A percentile compares a stretch with the other conserved stretches of the same genome.
Evolutionary conservation across 2,113 vertebrate species (phyloP).

Genomic region (Psammodynastes pulverulentus): DNA sequence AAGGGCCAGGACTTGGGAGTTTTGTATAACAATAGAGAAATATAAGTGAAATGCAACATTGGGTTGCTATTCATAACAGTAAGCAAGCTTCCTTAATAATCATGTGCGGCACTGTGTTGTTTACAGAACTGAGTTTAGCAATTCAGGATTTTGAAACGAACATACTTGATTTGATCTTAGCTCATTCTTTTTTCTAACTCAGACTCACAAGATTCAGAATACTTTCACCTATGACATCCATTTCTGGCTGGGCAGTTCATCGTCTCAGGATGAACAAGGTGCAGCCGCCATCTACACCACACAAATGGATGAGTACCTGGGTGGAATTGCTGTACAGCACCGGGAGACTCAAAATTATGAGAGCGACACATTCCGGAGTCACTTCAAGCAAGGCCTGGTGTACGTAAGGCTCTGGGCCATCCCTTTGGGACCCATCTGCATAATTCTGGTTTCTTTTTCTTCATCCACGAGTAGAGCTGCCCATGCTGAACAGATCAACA

Average conservation of each 20-base stretch:
- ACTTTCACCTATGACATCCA: slow-evolving; percentile 79
- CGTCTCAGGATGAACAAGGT: slow-evolving; percentile 82
- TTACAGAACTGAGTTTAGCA: background rate
- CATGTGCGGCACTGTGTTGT: background rate
- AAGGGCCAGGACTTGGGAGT: background rate
- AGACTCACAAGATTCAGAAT: slow-evolving; percentile 77
- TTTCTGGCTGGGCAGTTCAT: slow-evolving; percentile 80
- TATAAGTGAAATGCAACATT: background rate
- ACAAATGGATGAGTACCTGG: slow-evolving; percentile 80
- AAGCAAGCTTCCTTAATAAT: background rate
- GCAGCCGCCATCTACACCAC: slow-evolving; percentile 80
- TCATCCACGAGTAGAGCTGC: background rate
- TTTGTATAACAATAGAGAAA: background rate
- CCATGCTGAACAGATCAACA: fast-evolving
- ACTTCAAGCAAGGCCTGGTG: slow-evolving; percentile 86
- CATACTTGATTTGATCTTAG: background rate
- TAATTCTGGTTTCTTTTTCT: background rate
- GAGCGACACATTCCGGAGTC: slow-evolving; percentile 75
- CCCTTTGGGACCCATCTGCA: background rate
- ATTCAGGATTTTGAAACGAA: background rate
- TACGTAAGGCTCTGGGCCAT: slow-evolving; percentile 42
- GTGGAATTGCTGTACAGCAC: slow-evolving; percentile 77
- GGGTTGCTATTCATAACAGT: background rate
- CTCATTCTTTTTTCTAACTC: background rate
- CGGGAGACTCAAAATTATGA: slow-evolving; percentile 80